Evolutionary conservation across 1,140 invertebrate species (phyloP).

Genomic region (Caenorhabditis remanei): DNA sequence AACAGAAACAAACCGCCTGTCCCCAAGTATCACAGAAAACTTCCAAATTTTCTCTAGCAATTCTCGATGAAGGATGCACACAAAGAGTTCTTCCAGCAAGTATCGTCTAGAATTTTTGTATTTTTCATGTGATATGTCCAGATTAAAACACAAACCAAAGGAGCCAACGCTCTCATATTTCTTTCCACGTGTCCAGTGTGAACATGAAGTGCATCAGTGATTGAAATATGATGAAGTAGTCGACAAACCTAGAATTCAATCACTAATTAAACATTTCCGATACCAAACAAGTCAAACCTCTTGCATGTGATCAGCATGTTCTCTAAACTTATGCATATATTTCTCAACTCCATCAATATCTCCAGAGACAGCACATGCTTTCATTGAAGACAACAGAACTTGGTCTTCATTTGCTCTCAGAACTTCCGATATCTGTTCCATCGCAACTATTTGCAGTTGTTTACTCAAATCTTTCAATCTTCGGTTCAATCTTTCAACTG

Average conservation of each 20-base stretch:
- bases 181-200: slow-evolving; percentile 94
- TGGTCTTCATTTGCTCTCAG: slow-evolving; percentile 83
- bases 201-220: slow-evolving; percentile 92
- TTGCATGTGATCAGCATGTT: slow-evolving; percentile 91
- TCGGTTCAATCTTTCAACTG: slow-evolving; percentile 80
- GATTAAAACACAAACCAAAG: slow-evolving; percentile 68
- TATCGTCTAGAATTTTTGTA: slow-evolving; percentile 84
- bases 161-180: slow-evolving; percentile 87
- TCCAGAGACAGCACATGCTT: slow-evolving; percentile 85
- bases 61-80: slow-evolving; percentile 91
- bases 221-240: slow-evolving; percentile 92
- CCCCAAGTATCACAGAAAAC: slow-evolving; percentile 96
- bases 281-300: slow-evolving; percentile 82
- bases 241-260: slow-evolving; percentile 87
- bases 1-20: slow-evolving; percentile 79
- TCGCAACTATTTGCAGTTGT: slow-evolving; percentile 79
- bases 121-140: slow-evolving; percentile 3
- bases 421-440: slow-evolving; percentile 82
- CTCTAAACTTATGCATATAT: slow-evolving; percentile 86
- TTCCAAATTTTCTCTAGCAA: slow-evolving; percentile 95
- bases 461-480: slow-evolving; percentile 77
- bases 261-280: neutral
- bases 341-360: slow-evolving; percentile 87
- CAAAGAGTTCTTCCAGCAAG: slow-evolving; percentile 91
- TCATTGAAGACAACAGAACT: slow-evolving; percentile 85